A percentile compares a stretch with the other conserved stretches of the same genome.
These are phyloP conservation scores for Thyatira batis DNA, from an alignment of 2,888 invertebrate genomes.

Conservation along the genomic window DNA sequence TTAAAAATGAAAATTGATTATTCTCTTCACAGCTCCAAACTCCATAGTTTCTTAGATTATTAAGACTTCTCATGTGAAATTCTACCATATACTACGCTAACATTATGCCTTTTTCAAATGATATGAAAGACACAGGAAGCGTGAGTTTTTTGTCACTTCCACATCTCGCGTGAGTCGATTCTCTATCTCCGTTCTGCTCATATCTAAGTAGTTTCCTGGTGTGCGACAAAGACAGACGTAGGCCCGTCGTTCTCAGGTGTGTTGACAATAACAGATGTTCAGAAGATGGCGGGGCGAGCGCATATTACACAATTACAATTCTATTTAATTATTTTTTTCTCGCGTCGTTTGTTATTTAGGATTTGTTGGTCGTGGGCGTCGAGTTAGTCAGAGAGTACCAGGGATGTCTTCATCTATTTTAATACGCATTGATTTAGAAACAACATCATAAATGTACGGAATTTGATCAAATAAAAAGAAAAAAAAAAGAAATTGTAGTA, in stretches of 20 bases:
- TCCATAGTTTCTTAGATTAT: too few relatives aligned
- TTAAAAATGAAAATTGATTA: background rate
- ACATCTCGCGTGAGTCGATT: conserved; percentile 61
- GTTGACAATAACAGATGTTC: conserved; percentile 82
- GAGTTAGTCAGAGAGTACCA: conserved; percentile 42
- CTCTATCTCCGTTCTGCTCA: conserved; percentile 42
- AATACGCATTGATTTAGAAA: background rate
- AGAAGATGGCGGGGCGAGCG: conserved; percentile 62
- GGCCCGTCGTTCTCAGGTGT: conserved; percentile 68
- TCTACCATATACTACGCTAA: conserved; percentile 45
- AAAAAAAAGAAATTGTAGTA: too few relatives aligned
- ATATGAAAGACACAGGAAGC: conserved; percentile 82
- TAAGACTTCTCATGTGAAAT: conserved; percentile 29
- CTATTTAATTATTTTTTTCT: conserved; percentile 79
- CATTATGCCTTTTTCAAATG: conserved; percentile 80
- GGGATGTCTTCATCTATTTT: background rate
- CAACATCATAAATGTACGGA: too few relatives aligned
- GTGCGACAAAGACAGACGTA: conserved; percentile 44
- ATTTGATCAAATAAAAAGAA: too few relatives aligned
- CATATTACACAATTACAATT: conserved; percentile 80
- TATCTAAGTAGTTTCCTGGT: conserved; percentile 10
- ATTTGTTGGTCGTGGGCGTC: conserved; percentile 62
- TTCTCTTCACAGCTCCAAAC: conserved; percentile 2
- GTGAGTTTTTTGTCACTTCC: conserved; percentile 81
- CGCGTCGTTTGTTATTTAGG: conserved; percentile 59